Base-by-base conservation (phyloP, 2,888 invertebrate genomes). In the Diplolepis rosae region DNA sequence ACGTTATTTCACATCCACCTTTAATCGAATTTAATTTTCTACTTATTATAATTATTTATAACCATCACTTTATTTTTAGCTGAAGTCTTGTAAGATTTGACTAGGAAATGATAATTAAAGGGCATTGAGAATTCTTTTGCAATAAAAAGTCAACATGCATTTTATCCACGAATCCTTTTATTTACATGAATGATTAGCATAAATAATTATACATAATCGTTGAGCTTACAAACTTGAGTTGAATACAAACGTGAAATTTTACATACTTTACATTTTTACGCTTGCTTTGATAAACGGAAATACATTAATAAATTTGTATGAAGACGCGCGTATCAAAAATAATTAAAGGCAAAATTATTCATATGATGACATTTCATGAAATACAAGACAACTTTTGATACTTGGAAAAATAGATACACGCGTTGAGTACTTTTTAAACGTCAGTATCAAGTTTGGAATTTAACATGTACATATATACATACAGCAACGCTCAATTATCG, bases 231-330 rank as follows among this genome's bases (percentile, higher is more conserved):
- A 61, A 61, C 11, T 54, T 30, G 30, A 39, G 35, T 39, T 24
- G 39, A 75, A 83, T 83, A 84, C 78, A 80, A 84, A 83, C 81
- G 80, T 79, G 79, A 80, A 83, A 85, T 82, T 85, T 80, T 85
- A 84, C 82, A 85, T 76, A 81, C 84, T 84, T 80, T 84, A 84
- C 82, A 85, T 28, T 78, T 72, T 67, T 81, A 81, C 76, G 76
- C 77, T 79, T 54, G 18, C 15, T 9, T 32, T 15, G 4, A 18
- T 32, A 1, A 18, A 54, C 15, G 15, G 11, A 32, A 28, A 28
- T 52, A 39, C 35, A 39, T 13, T 52, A 30, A 39, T 50, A 4
- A 13, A 27, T 27, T 28, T 13, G n/a, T 52, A 18, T 52, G n/a
- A 24, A 30, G 54, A 24, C 22, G 54, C 9, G 18, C 18, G 30